phyloP scores from a whole-genome alignment of 23 tunicate genomes.

The Styela plicata region DNA sequence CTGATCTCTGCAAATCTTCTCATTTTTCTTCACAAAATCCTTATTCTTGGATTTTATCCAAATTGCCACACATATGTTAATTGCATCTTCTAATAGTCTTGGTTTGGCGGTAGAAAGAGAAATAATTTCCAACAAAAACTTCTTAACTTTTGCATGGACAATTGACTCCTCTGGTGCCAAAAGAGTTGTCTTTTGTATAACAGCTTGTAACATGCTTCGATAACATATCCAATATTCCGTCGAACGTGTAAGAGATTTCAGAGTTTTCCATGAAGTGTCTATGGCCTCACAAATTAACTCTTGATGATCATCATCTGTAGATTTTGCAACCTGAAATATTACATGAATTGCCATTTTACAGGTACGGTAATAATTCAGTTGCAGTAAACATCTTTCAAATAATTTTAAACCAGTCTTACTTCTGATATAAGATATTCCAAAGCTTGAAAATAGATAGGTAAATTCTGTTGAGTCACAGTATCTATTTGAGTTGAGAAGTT shows the following conservation, averaged over 20 bases:
- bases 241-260: conserved; percentile 3
- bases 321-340: not conserved
- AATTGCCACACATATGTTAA: not conserved
- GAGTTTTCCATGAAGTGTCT: conserved; percentile 3
- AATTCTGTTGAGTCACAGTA: not conserved
- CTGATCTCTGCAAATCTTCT: no score
- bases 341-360: not conserved
- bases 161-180: not conserved
- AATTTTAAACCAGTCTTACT: not conserved
- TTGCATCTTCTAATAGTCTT: not conserved
- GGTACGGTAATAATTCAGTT: no score
- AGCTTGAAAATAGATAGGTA: conserved; percentile 4
- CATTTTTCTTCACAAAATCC: no score
- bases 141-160: not conserved
- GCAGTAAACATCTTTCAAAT: not conserved
- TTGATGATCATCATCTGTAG: not conserved
- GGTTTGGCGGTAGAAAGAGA: not conserved
- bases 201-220: not conserved
- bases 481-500: not conserved
- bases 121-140: not conserved
- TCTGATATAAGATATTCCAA: not conserved
- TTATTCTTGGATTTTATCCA: conserved; percentile 3
- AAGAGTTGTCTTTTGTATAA: not conserved
- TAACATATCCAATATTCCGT: conserved; percentile 17
- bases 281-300: conserved; percentile 1